A percentile compares a stretch with the other conserved stretches of the same genome.
Evolutionary conservation across 23 tunicate genomes (phyloP).

Genomic region (Trididemnum miniatum): DNA sequence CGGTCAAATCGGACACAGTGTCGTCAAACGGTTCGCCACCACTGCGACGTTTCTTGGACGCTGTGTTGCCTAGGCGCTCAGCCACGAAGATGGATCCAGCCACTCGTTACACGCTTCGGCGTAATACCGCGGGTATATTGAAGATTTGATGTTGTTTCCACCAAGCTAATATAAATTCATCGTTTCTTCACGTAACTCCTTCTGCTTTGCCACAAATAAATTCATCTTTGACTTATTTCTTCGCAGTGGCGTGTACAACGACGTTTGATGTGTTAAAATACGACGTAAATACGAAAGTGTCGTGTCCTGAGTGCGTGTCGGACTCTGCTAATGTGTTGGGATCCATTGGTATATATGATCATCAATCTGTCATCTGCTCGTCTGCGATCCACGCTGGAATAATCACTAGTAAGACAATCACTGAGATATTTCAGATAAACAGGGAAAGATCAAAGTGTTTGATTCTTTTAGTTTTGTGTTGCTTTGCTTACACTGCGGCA

Average conservation of each 20-base stretch:
- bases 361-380: neutral
- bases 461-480: too few species aligned
- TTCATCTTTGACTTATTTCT: neutral
- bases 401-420: neutral
- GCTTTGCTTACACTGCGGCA: too few species aligned
- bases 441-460: too few species aligned
- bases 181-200: too few species aligned
- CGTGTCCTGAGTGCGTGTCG: neutral
- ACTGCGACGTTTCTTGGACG: neutral
- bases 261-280: neutral
- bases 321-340: neutral
- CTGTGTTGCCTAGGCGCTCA: neutral
- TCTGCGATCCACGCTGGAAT: constrained; percentile 1
- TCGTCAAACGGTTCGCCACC: neutral
- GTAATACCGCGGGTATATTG: neutral
- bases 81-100: neutral
- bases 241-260: neutral
- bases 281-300: neutral
- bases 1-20: too few species aligned
- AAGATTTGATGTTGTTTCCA: too few species aligned
- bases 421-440: too few species aligned
- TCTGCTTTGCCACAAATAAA: too few species aligned
- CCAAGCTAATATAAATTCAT: too few species aligned
- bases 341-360: neutral
- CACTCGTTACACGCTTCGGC: neutral